These are phyloP conservation scores for Gryllus longicercus DNA, from an alignment of 2,888 invertebrate genomes.

Conservation along the genomic window DNA sequence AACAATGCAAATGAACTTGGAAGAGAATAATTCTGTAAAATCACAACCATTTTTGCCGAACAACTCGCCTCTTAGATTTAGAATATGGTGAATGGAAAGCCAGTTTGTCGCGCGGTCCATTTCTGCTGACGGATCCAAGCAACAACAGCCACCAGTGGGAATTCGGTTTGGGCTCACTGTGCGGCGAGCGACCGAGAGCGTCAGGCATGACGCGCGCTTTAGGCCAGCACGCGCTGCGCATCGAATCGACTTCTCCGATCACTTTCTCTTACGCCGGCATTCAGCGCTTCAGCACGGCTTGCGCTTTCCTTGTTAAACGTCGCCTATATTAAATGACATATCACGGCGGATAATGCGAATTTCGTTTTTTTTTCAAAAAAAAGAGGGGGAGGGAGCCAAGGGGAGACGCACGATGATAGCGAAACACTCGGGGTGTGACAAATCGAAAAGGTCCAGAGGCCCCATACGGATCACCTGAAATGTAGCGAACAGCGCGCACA, in stretches of 20 bases:
- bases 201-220: too few species aligned
- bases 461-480: neutral
- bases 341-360: neutral
- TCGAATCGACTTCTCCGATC: neutral
- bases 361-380: neutral
- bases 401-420: neutral
- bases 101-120: too few species aligned
- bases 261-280: too few species aligned
- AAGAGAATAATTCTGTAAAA: too few species aligned
- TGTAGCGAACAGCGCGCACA: neutral
- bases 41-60: too few species aligned
- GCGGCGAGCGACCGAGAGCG: too few species aligned
- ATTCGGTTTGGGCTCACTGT: too few species aligned
- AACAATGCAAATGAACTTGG: too few species aligned
- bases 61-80: too few species aligned
- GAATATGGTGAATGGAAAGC: too few species aligned
- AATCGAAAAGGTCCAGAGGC: neutral
- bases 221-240: neutral
- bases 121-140: too few species aligned
- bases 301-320: slow-evolving; percentile 11
- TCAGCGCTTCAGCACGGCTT: neutral
- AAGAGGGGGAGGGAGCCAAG: neutral
- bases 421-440: slow-evolving; percentile 3
- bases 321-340: slow-evolving; percentile 17
- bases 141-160: too few species aligned